These are phyloP conservation scores for Lates calcarifer DNA, from an alignment of 2,113 vertebrate species.

Conservation along the genomic window DNA sequence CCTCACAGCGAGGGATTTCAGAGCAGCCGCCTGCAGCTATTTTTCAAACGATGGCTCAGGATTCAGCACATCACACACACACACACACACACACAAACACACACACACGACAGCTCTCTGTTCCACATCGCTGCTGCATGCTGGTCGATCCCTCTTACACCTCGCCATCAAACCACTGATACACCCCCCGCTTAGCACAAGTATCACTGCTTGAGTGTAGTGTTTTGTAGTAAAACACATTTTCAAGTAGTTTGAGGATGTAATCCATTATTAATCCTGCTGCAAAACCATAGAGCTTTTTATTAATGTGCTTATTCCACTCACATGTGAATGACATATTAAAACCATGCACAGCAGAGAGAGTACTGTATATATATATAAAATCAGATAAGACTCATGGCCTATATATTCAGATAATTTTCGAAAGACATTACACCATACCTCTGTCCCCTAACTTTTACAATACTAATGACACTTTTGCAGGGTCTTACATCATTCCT, in stretches of 20 bases:
- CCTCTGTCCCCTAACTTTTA: conserved; percentile 44
- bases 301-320: not conserved
- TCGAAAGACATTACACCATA: not conserved
- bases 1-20: conserved; percentile 52
- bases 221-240: not conserved
- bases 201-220: conserved; percentile 10
- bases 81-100: conserved; percentile 18
- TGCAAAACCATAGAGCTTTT: not conserved
- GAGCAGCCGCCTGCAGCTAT: conserved; percentile 61
- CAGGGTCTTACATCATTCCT: conserved; percentile 64
- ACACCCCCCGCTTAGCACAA: conserved; percentile 9
- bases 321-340: not conserved
- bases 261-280: conserved; percentile 21
- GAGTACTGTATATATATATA: not conserved
- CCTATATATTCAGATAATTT: not conserved
- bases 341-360: not conserved
- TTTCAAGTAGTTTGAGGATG: not conserved
- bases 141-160: conserved; percentile 42
- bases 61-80: conserved; percentile 35
- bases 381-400: not conserved
- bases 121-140: conserved; percentile 44
- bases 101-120: conserved; percentile 27
- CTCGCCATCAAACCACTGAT: conserved; percentile 38
- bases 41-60: conserved; percentile 58
- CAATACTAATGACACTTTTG: conserved; percentile 37